Conservation (phyloP, 2,113 vertebrate genomes). For the Chamaea fasciata region DNA sequence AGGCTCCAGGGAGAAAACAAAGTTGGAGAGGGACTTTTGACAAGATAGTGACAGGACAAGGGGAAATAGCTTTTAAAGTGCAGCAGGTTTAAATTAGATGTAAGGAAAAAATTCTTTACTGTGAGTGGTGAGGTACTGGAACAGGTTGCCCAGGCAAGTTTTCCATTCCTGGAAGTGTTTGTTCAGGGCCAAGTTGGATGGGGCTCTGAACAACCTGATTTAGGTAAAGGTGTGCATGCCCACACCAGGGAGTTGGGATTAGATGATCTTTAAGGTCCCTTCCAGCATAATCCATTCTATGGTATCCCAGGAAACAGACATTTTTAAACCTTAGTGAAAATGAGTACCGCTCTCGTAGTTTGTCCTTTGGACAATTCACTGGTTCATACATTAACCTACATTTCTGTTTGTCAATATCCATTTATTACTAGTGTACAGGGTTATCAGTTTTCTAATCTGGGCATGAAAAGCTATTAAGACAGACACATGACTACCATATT, state of each 20-base stretch:
- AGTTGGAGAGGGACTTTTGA: background rate
- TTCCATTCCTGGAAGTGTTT: background rate
- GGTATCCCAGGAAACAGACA: background rate
- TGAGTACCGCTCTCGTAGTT: background rate
- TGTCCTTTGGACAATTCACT: background rate
- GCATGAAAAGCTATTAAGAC: background rate
- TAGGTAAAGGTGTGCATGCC: background rate
- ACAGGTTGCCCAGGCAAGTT: background rate
- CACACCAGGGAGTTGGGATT: background rate
- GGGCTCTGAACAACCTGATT: background rate
- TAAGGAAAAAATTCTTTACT: background rate
- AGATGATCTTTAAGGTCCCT: background rate
- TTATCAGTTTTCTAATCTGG: background rate
- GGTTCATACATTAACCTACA: background rate
- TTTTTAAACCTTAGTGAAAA: background rate
- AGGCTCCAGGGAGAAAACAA: background rate
- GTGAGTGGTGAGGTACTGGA: background rate
- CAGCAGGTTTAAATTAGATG: background rate
- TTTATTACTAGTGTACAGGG: background rate
- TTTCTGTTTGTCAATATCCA: background rate
- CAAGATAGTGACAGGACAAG: background rate
- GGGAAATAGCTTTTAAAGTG: background rate
- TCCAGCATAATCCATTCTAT: background rate
- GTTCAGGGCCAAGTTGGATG: background rate
- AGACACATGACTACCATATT: background rate